These are phyloP conservation scores for Labeo calbasu DNA, from an alignment of 2,797 vertebrate species.

Conservation along the genomic window DNA sequence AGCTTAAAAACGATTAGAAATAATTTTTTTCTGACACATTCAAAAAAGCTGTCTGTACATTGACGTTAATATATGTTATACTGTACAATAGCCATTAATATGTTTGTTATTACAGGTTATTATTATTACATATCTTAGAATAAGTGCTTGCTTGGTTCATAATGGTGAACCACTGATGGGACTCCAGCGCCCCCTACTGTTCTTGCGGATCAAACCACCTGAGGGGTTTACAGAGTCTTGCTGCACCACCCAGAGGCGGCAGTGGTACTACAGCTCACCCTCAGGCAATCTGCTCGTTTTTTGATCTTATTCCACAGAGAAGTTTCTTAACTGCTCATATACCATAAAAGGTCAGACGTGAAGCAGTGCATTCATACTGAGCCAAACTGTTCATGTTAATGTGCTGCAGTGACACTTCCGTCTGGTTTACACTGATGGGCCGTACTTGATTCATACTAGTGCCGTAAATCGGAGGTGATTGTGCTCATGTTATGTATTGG, in stretches of 20 bases:
- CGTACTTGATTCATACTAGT: not conserved
- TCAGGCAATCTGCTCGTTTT: not conserved
- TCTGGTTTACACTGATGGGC: not conserved
- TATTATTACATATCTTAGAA: conserved; percentile 48
- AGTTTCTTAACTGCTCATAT: conserved; percentile 6
- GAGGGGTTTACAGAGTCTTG: conserved; percentile 14
- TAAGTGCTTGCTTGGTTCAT: conserved; percentile 45
- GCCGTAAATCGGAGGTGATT: conserved; percentile 18
- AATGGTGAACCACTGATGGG: conserved; percentile 24
- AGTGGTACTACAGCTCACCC: not conserved
- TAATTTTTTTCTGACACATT: conserved; percentile 66
- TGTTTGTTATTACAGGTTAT: conserved; percentile 51
- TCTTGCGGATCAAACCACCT: not conserved
- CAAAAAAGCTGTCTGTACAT: conserved; percentile 81
- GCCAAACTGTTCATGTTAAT: not conserved
- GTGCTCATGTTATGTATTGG: conserved; percentile 45
- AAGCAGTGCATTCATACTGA: conserved; percentile 3
- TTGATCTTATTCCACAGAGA: not conserved
- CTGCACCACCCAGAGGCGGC: not conserved
- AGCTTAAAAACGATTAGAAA: conserved; percentile 46
- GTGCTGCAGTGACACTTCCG: conserved; percentile 11
- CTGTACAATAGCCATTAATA: conserved; percentile 54
- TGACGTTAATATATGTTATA: conserved; percentile 61
- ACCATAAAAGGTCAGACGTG: conserved; percentile 9
- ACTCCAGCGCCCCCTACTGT: conserved; percentile 29